A percentile compares a stretch with the other conserved stretches of the same genome.
These are phyloP conservation scores for Ophiodon elongatus DNA, from an alignment of 2,113 vertebrate genomes.

Conservation along the genomic window DNA sequence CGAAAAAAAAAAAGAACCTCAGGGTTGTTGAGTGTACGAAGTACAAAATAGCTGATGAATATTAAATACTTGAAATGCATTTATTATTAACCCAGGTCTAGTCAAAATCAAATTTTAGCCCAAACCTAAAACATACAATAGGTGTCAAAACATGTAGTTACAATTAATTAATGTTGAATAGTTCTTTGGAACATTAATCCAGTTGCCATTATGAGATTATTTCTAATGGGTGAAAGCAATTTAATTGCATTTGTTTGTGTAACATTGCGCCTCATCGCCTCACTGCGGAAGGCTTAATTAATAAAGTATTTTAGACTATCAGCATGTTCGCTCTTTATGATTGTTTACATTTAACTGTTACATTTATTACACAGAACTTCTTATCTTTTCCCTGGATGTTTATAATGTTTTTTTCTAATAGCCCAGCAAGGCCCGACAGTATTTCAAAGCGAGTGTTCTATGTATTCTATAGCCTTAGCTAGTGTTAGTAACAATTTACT, in stretches of 20 bases:
- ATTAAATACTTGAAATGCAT: constrained; percentile 31
- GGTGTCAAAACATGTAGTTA: background rate
- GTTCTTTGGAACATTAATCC: constrained; percentile 3
- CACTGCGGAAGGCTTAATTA: background rate
- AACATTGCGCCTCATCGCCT: background rate
- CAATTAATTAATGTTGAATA: background rate
- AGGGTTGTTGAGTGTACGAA: constrained; percentile 44
- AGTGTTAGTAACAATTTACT: background rate
- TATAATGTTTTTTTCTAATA: background rate
- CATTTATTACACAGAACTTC: background rate
- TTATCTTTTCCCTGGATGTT: fast-evolving
- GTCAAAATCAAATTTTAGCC: background rate
- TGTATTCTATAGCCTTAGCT: background rate
- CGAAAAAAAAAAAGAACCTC: constrained; percentile 41
- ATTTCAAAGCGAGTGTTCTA: constrained; percentile 12
- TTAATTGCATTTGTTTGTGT: background rate
- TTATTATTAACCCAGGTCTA: constrained; percentile 1
- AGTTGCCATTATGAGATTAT: constrained; percentile 59
- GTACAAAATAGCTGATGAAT: constrained; percentile 19
- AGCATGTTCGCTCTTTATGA: background rate
- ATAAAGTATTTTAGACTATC: background rate
- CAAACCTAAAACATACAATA: background rate
- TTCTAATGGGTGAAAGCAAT: constrained; percentile 18
- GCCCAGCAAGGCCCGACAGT: background rate
- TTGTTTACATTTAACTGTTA: constrained; percentile 20